A percentile compares a stretch with the other conserved stretches of the same genome.
Evolutionary conservation across 2,888 invertebrate species (phyloP).

Genomic region (Plebejus argus): DNA sequence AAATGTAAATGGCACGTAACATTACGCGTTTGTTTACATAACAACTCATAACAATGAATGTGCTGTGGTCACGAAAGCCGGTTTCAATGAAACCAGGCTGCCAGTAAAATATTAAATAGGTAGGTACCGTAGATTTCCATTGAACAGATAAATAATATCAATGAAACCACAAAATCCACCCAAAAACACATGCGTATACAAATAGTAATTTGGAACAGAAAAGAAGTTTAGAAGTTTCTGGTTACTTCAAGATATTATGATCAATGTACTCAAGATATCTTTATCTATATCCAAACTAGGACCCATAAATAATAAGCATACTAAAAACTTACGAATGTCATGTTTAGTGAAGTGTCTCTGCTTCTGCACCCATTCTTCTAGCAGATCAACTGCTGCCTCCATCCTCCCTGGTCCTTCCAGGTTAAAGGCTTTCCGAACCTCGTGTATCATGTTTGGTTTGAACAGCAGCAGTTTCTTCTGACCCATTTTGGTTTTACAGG

Average conservation of each 20-base stretch:
- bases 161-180: no score
- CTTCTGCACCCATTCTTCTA: conserved; percentile 8
- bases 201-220: no score
- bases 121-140: neutral
- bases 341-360: conserved; percentile 17
- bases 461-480: neutral
- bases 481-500: neutral
- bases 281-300: no score
- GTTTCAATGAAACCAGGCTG: neutral
- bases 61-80: neutral
- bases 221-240: no score
- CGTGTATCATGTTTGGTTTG: neutral
- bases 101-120: neutral
- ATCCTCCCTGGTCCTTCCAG: conserved; percentile 5
- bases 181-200: no score
- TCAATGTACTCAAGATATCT: no score
- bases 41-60: neutral
- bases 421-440: neutral
- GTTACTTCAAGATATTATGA: no score
- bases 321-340: neutral
- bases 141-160: no score
- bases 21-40: neutral
- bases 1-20: neutral
- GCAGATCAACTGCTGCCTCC: neutral
- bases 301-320: neutral